Conservation (phyloP, 2,113 vertebrate species). For the Misgurnus mizolepis region DNA sequence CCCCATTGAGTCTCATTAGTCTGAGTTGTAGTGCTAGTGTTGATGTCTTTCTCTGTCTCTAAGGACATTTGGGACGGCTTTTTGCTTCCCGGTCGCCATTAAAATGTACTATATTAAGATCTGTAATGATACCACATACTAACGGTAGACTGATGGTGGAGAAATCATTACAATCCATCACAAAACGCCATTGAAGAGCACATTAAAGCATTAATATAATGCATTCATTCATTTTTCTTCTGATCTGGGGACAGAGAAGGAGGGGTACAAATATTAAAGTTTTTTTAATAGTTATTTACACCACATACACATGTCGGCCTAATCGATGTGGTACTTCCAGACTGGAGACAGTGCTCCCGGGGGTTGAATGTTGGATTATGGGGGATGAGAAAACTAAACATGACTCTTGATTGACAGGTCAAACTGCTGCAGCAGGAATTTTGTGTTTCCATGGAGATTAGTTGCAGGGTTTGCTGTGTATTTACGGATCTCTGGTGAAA, state of each 20-base stretch:
- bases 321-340: neutral
- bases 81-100: constrained; percentile 13
- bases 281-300: constrained; percentile 23
- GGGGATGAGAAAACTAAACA: constrained; percentile 23
- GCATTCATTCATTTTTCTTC: constrained; percentile 11
- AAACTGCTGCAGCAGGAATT: neutral
- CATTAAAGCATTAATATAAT: neutral
- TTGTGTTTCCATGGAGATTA: constrained; percentile 23
- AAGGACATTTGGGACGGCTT: neutral
- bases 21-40: neutral
- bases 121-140: constrained; percentile 32
- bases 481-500: neutral
- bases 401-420: constrained; percentile 28
- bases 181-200: neutral
- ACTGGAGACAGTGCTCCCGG: neutral
- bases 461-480: constrained; percentile 18
- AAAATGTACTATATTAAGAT: constrained; percentile 45
- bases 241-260: constrained; percentile 22
- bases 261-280: neutral
- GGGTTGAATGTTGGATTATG: constrained; percentile 7
- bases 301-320: neutral
- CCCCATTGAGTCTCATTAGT: constrained; percentile 15
- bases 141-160: neutral
- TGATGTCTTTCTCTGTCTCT: constrained; percentile 36
- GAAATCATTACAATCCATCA: neutral